Conservation (phyloP, 2,888 invertebrate species). For the Thalpophila matura region DNA sequence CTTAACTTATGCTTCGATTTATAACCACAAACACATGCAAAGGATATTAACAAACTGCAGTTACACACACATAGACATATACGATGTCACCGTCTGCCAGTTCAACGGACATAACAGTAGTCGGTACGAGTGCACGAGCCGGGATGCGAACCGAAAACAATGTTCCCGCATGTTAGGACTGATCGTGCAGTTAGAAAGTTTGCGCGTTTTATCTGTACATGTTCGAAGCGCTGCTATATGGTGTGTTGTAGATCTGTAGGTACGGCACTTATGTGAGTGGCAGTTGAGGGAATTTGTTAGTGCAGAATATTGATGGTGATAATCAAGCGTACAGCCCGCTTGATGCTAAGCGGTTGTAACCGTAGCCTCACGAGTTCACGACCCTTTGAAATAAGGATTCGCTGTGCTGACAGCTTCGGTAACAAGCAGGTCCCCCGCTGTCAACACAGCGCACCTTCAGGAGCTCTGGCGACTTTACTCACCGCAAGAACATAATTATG, state of each 20-base stretch:
- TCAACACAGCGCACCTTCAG: too few species aligned
- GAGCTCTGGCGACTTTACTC: too few species aligned
- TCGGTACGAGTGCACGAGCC: constrained; percentile 15
- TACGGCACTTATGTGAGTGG: not conserved
- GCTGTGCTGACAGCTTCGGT: too few species aligned
- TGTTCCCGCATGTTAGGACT: constrained; percentile 35
- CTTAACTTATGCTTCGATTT: too few species aligned
- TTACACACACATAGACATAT: constrained; percentile 6
- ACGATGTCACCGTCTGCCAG: constrained; percentile 22
- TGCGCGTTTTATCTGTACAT: constrained; percentile 27
- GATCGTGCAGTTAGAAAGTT: constrained; percentile 43
- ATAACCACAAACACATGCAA: constrained; percentile 5
- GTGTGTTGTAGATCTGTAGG: not conserved
- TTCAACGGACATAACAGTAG: constrained; percentile 53
- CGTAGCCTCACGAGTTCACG: too few species aligned
- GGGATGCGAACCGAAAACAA: constrained; percentile 54
- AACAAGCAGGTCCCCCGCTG: too few species aligned
- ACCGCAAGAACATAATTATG: too few species aligned
- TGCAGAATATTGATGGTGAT: not conserved
- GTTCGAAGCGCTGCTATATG: constrained; percentile 4
- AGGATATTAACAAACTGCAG: constrained; percentile 4
- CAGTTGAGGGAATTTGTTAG: not conserved
- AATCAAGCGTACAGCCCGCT: too few species aligned
- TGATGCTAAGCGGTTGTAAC: too few species aligned
- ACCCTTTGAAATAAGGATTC: too few species aligned